Evolutionary conservation across 2,113 vertebrate genomes (phyloP).

Genomic region (Aspiorhynchus laticeps): DNA sequence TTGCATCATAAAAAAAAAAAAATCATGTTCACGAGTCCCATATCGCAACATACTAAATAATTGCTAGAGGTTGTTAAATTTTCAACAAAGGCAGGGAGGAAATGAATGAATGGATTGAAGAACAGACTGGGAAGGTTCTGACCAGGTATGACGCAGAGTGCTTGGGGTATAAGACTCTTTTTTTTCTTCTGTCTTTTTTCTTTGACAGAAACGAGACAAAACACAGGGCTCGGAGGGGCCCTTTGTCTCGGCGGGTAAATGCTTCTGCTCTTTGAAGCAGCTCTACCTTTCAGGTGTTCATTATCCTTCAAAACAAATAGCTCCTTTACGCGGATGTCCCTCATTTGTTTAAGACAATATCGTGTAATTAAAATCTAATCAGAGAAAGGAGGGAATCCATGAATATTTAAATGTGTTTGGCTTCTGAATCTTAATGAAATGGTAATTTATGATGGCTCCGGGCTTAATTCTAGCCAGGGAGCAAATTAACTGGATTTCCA

Average conservation of each 20-base stretch:
- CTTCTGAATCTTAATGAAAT: slow-evolving; percentile 69
- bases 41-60: slow-evolving; percentile 8
- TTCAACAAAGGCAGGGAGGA: slow-evolving; percentile 25
- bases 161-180: slow-evolving; percentile 21
- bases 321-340: slow-evolving; percentile 56
- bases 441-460: slow-evolving; percentile 68
- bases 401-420: slow-evolving; percentile 71
- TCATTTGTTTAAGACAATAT: slow-evolving; percentile 70
- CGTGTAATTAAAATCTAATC: slow-evolving; percentile 73
- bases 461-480: slow-evolving; percentile 68
- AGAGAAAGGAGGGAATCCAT: slow-evolving; percentile 64
- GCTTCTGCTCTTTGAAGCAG: slow-evolving; percentile 44
- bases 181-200: background rate
- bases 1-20: slow-evolving; percentile 23
- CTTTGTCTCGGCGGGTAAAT: slow-evolving; percentile 44
- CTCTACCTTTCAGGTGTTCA: slow-evolving; percentile 62
- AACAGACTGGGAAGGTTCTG: slow-evolving; percentile 34
- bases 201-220: slow-evolving; percentile 44
- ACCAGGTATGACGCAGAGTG: slow-evolving; percentile 44
- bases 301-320: slow-evolving; percentile 65
- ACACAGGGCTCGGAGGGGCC: slow-evolving; percentile 13
- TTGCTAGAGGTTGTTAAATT: slow-evolving; percentile 45
- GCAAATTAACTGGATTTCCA: slow-evolving; percentile 67
- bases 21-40: slow-evolving; percentile 20
- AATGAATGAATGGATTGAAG: background rate